Base-by-base conservation (phyloP, 2,113 vertebrate species). In the Spermophilus dauricus region DNA sequence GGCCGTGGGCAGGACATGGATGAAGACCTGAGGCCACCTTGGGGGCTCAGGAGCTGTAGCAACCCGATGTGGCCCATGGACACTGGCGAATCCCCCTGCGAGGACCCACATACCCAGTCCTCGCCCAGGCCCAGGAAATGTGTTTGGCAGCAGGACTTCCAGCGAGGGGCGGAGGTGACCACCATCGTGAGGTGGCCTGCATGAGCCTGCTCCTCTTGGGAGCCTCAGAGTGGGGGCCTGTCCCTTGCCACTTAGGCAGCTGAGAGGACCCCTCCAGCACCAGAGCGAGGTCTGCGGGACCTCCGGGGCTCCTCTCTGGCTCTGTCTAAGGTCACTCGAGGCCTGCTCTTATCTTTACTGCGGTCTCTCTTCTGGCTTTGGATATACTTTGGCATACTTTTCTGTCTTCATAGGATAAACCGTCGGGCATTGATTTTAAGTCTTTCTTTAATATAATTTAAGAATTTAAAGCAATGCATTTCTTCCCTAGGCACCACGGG, bases 81-180 rank as follows among this genome's bases (percentile, higher is more conserved):
- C 12, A 6, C 26, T 4, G 45, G 72, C 2, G 8, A 28, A 14
- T 11, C 2, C 8, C 28, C 16, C 61, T 6, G 0, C 0, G 26
- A 7, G 6, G 11, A 26, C 22, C 16, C 0, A 1, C 17, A 16
- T 2, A 30, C 42, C 9, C 26, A 7, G 24, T 16, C n/a, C 34
- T 73, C 9, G 9, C 24, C 7, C 56, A 20, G 87, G 11, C 28
- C 28, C 12, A 0, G 51, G 11, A 22, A 11, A 5, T 14, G 32
- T 2, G 26, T 18, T 70, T 12, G 37, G 39, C 45, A 34, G 39
- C 2, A 13, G 39, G 48, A 2, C 24, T 18, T 39, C 80, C 11
- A 8, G 18, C 9, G 32, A 3, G 39, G 61, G 34, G 1, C 4
- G 10, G 53, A 12, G 32, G 32, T 0, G 0, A 26, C 89, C 2